Evolutionary conservation across 2,797 vertebrate genomes (phyloP).

Genomic region (Hephaestus fuliginosus): DNA sequence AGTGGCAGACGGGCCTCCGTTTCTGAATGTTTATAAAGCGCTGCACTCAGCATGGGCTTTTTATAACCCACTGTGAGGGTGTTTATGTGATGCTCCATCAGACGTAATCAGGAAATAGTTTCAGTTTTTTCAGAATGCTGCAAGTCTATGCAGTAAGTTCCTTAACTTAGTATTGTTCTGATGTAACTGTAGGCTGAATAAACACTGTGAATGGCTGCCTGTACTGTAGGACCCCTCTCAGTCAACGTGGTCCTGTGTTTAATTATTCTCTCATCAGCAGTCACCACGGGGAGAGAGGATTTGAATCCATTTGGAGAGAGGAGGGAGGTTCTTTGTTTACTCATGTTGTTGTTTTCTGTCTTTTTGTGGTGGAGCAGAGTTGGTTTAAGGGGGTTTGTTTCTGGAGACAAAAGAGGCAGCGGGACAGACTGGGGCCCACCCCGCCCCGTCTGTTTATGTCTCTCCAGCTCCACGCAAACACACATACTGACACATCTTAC

Average conservation of each 20-base stretch:
- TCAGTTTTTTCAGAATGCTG: constrained; percentile 6
- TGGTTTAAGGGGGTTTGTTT: constrained; percentile 43
- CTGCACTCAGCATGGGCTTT: constrained; percentile 12
- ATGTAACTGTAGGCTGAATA: constrained; percentile 39
- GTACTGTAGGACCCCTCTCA: constrained; percentile 11
- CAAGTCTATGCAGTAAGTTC: constrained; percentile 18
- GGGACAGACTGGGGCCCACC: constrained; percentile 37
- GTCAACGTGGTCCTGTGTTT: constrained; percentile 40
- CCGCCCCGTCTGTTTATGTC: constrained; percentile 33
- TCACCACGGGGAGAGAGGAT: constrained; percentile 35
- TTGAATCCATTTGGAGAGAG: constrained; percentile 31
- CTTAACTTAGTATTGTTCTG: constrained; percentile 29
- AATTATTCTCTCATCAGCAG: constrained; percentile 51
- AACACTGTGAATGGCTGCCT: constrained; percentile 19
- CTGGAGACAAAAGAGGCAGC: constrained; percentile 52
- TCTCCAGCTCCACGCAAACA: constrained; percentile 15
- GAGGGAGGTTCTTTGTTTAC: constrained; percentile 59
- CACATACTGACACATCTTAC: constrained; percentile 13
- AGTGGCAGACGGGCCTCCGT: constrained; percentile 14
- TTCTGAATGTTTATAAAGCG: constrained; percentile 33
- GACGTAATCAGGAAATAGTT: constrained; percentile 40
- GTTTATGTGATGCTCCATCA: constrained; percentile 22
- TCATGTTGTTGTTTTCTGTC: constrained; percentile 54
- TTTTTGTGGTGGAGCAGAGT: constrained; percentile 33
- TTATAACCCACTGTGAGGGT: background rate